Base-by-base conservation (phyloP, 1,140 invertebrate species). In the Drosophila aff. region DNA sequence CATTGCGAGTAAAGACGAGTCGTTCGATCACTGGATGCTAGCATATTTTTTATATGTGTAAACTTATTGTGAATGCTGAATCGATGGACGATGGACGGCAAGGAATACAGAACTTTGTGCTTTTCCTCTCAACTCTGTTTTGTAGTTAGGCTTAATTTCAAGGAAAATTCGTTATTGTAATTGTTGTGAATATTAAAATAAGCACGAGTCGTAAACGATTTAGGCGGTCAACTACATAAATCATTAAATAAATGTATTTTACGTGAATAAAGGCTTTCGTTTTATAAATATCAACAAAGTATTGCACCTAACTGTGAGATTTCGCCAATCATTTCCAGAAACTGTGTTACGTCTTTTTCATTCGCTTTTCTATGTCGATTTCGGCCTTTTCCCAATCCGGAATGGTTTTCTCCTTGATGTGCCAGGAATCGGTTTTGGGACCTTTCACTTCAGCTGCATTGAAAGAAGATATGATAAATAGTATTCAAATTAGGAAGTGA, bases 401-500 rank as follows among this genome's bases (percentile, higher is more conserved):
- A 28, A 94, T 78, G 10, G 94, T 91, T 41, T 93, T 89, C 75
- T 93, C 92, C 50, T 93, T 95, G 31, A 96, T 91, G 84, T 95
- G 94, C 89, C 95, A 94, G 81, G 95, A 95, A 81, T 96, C 94
- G 81, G 95, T 95, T 85, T 96, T 96, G n/a, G 96, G 96, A 89
- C 97, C 96, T 91, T 95, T 95, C 2, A 96, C 95, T 69, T 96
- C 93, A 67, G 96, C 96, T 81, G 33, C 4, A 73, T 9, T 21
- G 0, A 1, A 8, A 21, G 26, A 21, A 6, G 5, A 13, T 18
- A 7, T 2, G 40, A 58, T 7, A 4, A 61, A 40, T 3, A 2
- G 1, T 49, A 10, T 40, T 44, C 0, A 40, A 18, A 11, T 9
- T 4, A 9, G 49, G 4, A 2, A 6, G 15, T n/a, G 2, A 9